A percentile compares a stretch with the other conserved stretches of the same genome.
phyloP scores from a whole-genome alignment of 30 jellyfish, hydroid and myxozoan genomes.

The Phacellophora camtschatica region DNA sequence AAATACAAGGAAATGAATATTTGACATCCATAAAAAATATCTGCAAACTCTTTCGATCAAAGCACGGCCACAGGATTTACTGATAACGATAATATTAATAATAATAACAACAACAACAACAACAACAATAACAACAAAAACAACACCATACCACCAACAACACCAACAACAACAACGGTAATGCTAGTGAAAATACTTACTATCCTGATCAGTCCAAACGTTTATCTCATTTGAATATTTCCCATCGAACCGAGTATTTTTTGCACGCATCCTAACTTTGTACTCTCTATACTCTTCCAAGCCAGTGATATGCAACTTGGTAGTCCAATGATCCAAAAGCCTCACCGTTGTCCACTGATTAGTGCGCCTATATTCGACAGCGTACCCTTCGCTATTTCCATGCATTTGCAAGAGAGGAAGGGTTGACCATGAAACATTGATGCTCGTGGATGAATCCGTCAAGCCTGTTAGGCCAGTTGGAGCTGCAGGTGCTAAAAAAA shows the following conservation, averaged over 20 bases:
- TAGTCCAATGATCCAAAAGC: constrained; percentile 39
- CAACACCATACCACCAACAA: no score
- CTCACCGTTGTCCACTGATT: neutral
- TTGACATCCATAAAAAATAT: no score
- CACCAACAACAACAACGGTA: no score
- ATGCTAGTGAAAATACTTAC: no score
- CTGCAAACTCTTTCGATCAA: no score
- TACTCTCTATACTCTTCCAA: constrained; percentile 42
- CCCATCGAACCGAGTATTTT: neutral
- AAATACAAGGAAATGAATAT: no score
- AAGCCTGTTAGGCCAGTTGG: constrained; percentile 14
- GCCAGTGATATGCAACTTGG: neutral
- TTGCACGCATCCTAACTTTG: neutral
- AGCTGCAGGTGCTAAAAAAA: constrained; percentile 4
- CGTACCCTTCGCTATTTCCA: constrained; percentile 56
- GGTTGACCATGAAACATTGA: constrained; percentile 27
- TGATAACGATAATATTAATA: no score
- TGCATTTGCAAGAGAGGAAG: constrained; percentile 17
- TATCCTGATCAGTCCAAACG: constrained; percentile 43
- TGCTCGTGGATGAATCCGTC: constrained; percentile 42
- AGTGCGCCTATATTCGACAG: neutral
- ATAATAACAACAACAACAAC: no score
- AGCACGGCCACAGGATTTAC: no score
- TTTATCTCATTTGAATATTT: neutral
- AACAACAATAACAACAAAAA: no score